These are phyloP conservation scores for Dipodomys ordii DNA, from an alignment of 2,113 vertebrate genomes.

Conservation along the genomic window DNA sequence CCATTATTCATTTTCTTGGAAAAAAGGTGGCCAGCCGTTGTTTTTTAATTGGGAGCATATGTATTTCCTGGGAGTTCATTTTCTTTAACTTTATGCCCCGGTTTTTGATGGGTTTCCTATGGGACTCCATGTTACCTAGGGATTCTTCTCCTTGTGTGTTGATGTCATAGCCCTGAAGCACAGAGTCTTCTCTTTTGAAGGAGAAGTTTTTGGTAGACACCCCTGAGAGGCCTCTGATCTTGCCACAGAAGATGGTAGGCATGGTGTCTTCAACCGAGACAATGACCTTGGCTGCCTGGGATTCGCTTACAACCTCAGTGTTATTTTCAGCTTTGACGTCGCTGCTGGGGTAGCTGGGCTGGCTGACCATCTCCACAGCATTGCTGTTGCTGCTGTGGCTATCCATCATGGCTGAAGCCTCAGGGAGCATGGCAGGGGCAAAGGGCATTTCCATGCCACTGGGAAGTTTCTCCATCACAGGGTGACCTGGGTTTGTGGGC, in stretches of 20 bases:
- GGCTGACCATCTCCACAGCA: constrained; percentile 88
- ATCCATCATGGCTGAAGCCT: constrained; percentile 84
- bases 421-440: constrained; percentile 75
- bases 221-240: constrained; percentile 97
- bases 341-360: constrained; percentile 79
- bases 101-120: constrained; percentile 95
- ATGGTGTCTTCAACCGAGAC: constrained; percentile 97
- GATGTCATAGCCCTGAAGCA: constrained; percentile 92
- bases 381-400: constrained; percentile 83
- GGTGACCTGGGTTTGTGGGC: constrained; percentile 75
- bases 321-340: constrained; percentile 91
- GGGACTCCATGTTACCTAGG: constrained; percentile 88
- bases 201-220: constrained; percentile 99
- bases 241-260: constrained; percentile 97
- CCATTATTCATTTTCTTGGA: constrained; percentile 95
- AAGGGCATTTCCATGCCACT: constrained; percentile 78
- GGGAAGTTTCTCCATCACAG: constrained; percentile 75
- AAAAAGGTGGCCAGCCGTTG: constrained; percentile 97
- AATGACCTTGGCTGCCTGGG: constrained; percentile 97
- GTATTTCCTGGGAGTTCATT: constrained; percentile 98
- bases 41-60: constrained; percentile 99
- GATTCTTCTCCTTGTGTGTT: constrained; percentile 90
- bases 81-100: constrained; percentile 98
- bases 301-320: constrained; percentile 93
- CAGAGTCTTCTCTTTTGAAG: constrained; percentile 95